Evolutionary conservation across 2,113 vertebrate species (phyloP).

Genomic region (Saccopteryx leptura): DNA sequence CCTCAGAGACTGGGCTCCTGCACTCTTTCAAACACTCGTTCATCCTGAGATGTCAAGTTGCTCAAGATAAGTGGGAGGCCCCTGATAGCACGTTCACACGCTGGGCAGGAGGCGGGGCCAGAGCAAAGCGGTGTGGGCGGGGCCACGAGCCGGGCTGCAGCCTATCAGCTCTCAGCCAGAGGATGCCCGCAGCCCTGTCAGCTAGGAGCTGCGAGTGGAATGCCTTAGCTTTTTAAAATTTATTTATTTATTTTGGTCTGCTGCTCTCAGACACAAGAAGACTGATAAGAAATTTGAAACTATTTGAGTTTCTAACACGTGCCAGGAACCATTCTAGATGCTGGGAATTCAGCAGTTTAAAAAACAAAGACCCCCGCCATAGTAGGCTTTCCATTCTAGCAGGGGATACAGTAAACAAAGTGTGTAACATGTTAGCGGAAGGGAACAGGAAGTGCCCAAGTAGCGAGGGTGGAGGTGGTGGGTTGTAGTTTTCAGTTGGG

Average conservation of each 20-base stretch:
- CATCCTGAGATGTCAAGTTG: too few species aligned
- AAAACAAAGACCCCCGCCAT: background rate
- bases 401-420: background rate
- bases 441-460: too few species aligned
- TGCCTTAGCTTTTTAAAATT: too few species aligned
- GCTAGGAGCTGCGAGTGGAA: background rate
- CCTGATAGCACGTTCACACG: fast-evolving
- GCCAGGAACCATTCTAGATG: background rate
- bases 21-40: background rate
- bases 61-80: background rate
- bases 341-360: background rate
- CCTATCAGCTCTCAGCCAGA: too few species aligned
- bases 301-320: background rate
- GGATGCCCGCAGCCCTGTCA: background rate
- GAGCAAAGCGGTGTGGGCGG: fast-evolving
- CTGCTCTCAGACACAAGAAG: background rate
- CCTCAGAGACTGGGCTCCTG: background rate
- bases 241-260: background rate
- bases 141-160: too few species aligned
- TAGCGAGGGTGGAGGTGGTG: fast-evolving
- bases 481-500: background rate
- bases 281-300: background rate
- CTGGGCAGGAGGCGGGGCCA: background rate
- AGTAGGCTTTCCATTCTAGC: background rate
- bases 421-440: fast-evolving